Evolutionary conservation across 2,888 invertebrate species (phyloP).

Genomic region (Elegia similella): DNA sequence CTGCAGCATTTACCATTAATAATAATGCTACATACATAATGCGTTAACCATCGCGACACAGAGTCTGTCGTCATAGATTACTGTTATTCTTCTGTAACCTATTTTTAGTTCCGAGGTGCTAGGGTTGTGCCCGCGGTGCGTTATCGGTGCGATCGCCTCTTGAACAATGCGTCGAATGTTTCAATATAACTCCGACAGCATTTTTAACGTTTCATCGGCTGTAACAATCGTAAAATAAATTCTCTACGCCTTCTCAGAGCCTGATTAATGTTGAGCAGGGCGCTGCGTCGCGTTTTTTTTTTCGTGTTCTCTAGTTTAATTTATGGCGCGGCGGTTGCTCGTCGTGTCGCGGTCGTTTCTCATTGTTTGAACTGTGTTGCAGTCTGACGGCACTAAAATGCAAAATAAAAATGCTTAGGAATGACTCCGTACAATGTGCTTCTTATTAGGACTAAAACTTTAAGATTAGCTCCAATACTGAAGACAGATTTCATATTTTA

Average conservation of each 20-base stretch:
- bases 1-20: too few relatives aligned
- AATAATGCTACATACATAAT: too few relatives aligned
- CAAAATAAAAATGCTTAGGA: not conserved
- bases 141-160: constrained; percentile 72
- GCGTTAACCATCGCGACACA: too few relatives aligned
- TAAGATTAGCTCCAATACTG: too few relatives aligned
- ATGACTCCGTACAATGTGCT: not conserved
- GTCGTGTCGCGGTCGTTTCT: constrained; percentile 38
- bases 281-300: constrained; percentile 69
- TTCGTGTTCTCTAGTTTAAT: constrained; percentile 69
- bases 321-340: constrained; percentile 58
- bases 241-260: constrained; percentile 78
- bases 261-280: constrained; percentile 80
- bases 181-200: constrained; percentile 78
- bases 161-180: constrained; percentile 78
- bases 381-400: constrained; percentile 17
- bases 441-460: too few relatives aligned
- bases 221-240: constrained; percentile 81
- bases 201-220: constrained; percentile 80
- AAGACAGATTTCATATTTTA: too few relatives aligned
- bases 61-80: not conserved
- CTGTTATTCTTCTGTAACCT: not conserved
- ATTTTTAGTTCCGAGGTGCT: not conserved
- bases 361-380: constrained; percentile 30
- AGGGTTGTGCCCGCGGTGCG: constrained; percentile 49